Base-by-base conservation (phyloP, 2,888 invertebrate species). In the Bruchidius siliquastri region DNA sequence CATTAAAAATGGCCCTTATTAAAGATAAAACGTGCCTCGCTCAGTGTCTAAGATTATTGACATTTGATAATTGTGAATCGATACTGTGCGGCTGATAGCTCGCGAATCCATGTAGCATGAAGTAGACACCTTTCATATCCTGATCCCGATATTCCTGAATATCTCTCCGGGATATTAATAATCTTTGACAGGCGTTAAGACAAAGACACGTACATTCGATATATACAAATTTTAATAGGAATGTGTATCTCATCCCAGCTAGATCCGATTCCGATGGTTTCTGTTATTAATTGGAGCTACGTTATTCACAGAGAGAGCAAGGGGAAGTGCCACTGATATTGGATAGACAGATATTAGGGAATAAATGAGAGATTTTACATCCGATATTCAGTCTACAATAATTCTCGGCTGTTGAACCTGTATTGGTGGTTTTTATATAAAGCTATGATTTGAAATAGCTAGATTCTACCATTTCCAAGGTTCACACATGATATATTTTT, bases 131-230 rank as follows among this genome's bases (percentile, higher is more conserved):
- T 49, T 49, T 49, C 49, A 49, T 49, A 49, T 49, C 49, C 49
- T 13, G 10, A 49, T 49, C 49, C 30, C 49, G 49, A 49, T 49
- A 49, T 49, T 49, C 49, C 49, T 13, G 49, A 49, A 49, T 49
- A 49, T 49, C 49, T 49, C 49, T 4, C 49, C 49, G 49, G 68
- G 74, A 78, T 81, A 81, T 81, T 81, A 81, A 81, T 81, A 81
- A 81, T 81, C 80, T 81, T 81, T 81, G 81, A 81, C 81, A 81
- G 81, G 68, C 68, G 68, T 20, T 49, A 49, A 49, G 49, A 49
- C 49, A 49, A 49, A 49, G 49, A 49, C 49, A 49, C 49, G 49
- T 49, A 49, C 49, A 49, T 49, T 49, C 49, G 49, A 49, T 49
- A 49, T 49, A 49, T 49, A 49, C 49, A 13, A 49, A 49, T 49